Percentiles rank a stretch among this genome's conserved stretches.
These are phyloP conservation scores for Psittacula derbiana DNA, from an alignment of 2,797 vertebrate genomes.

Conservation along the genomic window DNA sequence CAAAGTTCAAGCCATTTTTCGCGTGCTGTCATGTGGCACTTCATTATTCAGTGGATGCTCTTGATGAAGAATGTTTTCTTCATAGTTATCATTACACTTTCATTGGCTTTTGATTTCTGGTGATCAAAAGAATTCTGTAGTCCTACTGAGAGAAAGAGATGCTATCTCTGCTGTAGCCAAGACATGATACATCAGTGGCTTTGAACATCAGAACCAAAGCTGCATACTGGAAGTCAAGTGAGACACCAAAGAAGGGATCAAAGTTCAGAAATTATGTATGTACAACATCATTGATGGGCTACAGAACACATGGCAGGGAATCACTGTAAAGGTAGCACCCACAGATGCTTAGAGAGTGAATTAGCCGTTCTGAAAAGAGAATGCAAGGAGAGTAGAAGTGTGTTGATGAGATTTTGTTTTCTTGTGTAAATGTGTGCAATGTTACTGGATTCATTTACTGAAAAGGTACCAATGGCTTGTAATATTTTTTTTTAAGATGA, in stretches of 20 bases:
- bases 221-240: not conserved
- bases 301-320: not conserved
- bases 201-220: conserved; percentile 29
- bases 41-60: not conserved
- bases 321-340: not conserved
- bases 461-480: not conserved
- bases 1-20: not conserved
- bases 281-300: not conserved
- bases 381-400: not conserved
- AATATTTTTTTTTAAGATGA: not conserved
- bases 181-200: not conserved
- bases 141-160: not conserved
- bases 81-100: not conserved
- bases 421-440: not conserved
- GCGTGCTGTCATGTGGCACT: not conserved
- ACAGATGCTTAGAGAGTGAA: not conserved
- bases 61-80: not conserved
- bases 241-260: conserved; percentile 42
- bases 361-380: not conserved
- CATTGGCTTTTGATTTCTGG: conserved; percentile 19
- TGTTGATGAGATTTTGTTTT: not conserved
- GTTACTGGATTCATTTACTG: not conserved
- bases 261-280: not conserved
- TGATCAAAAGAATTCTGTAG: not conserved
- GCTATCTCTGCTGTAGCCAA: not conserved